phyloP scores from a whole-genome alignment of 2,113 vertebrate genomes.

The Mus musculus region GRCm39 chr7:144149001-144149500 shows the following conservation, averaged over 20 bases:
- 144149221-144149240: slow-evolving; percentile 93
- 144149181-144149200: slow-evolving; percentile 93
- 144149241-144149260: slow-evolving; percentile 96
- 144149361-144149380: slow-evolving; percentile 88
- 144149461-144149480: rapidly evolving
- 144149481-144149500: neutral
- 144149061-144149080: neutral
- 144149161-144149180: slow-evolving; percentile 86
- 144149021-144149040: neutral
- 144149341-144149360: slow-evolving; percentile 99
- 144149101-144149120: neutral
- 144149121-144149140: neutral
- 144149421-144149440: rapidly evolving
- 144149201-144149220: slow-evolving; percentile 88
- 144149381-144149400: slow-evolving; percentile 73
- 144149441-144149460: neutral
- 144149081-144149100: neutral
- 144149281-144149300: slow-evolving; percentile 95
- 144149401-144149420: neutral
- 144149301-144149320: slow-evolving; percentile 98
- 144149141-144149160: rapidly evolving
- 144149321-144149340: slow-evolving; percentile 98
- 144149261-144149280: slow-evolving; percentile 96
- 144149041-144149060: neutral
- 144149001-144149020: neutral